These are phyloP conservation scores for Otocyon megalotis DNA, from an alignment of 2,113 vertebrate genomes.

Conservation along the genomic window DNA sequence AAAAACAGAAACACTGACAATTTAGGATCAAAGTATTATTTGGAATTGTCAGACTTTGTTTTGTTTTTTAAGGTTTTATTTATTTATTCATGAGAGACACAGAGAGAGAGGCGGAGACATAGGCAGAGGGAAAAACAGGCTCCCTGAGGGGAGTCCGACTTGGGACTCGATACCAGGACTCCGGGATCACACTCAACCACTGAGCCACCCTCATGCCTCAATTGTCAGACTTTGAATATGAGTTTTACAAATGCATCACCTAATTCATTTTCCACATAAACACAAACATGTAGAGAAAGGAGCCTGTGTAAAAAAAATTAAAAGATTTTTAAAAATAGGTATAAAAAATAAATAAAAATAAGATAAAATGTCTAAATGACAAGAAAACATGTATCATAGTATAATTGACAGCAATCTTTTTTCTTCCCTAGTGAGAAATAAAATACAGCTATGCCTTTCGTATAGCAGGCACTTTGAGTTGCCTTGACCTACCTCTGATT, in stretches of 20 bases:
- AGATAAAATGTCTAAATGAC: background rate
- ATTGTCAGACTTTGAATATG: background rate
- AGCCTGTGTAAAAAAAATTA: background rate
- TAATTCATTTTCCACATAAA: background rate
- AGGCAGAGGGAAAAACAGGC: too few relatives aligned
- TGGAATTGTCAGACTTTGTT: background rate
- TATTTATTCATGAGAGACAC: too few relatives aligned
- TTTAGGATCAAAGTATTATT: background rate
- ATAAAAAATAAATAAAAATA: constrained; percentile 17
- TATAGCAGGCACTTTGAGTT: background rate
- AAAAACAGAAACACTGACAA: background rate
- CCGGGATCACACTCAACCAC: too few relatives aligned
- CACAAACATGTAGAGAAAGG: background rate
- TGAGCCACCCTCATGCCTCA: background rate
- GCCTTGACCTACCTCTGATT: background rate
- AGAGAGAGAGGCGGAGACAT: too few relatives aligned
- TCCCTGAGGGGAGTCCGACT: too few relatives aligned
- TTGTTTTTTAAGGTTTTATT: too few relatives aligned
- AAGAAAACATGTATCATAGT: background rate
- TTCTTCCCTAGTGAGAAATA: background rate
- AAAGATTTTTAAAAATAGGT: background rate
- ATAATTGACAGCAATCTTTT: background rate
- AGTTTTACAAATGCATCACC: background rate
- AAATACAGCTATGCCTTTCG: background rate
- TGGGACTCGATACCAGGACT: too few relatives aligned